These are phyloP conservation scores for Idaea aversata DNA, from an alignment of 2,888 invertebrate species.

Conservation along the genomic window DNA sequence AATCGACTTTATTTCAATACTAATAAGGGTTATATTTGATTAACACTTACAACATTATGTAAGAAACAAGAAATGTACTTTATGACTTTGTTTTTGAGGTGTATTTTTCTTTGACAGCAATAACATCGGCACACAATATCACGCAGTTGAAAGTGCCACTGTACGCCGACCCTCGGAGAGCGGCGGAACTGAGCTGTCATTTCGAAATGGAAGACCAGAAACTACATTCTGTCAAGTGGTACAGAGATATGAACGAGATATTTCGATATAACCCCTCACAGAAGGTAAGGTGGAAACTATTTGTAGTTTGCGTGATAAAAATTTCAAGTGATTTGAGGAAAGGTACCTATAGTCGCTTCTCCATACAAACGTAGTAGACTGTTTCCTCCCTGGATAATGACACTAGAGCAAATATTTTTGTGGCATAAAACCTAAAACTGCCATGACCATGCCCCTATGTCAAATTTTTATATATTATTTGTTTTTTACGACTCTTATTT, in stretches of 20 bases:
- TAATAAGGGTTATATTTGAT: neutral
- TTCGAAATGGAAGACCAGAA: conserved; percentile 71
- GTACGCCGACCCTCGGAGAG: conserved; percentile 71
- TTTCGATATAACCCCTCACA: conserved; percentile 71
- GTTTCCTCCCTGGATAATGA: too few relatives aligned
- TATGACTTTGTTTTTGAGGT: conserved; percentile 8
- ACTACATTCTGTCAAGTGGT: conserved; percentile 75
- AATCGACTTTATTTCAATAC: neutral
- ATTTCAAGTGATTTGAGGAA: neutral
- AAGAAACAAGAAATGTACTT: neutral
- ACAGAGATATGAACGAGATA: conserved; percentile 72
- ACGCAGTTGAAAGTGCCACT: conserved; percentile 70
- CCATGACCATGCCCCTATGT: too few relatives aligned
- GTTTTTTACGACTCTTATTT: too few relatives aligned
- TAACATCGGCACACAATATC: conserved; percentile 70
- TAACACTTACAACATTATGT: neutral
- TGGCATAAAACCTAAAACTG: too few relatives aligned
- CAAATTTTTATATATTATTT: too few relatives aligned
- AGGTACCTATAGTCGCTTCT: too few relatives aligned
- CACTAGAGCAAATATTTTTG: too few relatives aligned
- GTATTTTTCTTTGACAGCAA: conserved; percentile 46
- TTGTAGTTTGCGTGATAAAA: neutral
- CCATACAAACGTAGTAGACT: too few relatives aligned
- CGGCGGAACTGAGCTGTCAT: conserved; percentile 74
- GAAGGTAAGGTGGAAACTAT: conserved; percentile 44